Evolutionary conservation across 1,140 invertebrate genomes (phyloP).

Genomic region (Epicauta chinensis): DNA sequence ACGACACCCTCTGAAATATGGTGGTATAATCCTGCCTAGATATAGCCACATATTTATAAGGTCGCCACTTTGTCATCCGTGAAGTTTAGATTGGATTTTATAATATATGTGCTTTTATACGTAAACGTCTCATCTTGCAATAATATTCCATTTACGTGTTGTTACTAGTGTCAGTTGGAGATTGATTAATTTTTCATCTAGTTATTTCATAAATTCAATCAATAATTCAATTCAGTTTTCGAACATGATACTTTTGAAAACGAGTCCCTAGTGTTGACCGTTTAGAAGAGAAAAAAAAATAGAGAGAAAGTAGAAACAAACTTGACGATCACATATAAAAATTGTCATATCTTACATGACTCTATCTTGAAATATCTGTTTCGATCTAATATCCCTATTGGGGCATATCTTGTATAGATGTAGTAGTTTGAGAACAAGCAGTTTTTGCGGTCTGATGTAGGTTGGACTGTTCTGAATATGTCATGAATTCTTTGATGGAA

Average conservation of each 20-base stretch:
- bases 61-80: slow-evolving; percentile 41
- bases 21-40: slow-evolving; percentile 39
- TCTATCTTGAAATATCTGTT: slow-evolving; percentile 17
- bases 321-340: slow-evolving; percentile 1
- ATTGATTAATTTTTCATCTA: too few species aligned
- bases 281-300: too few species aligned
- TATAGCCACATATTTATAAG: slow-evolving; percentile 44
- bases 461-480: slow-evolving; percentile 19
- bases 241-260: too few species aligned
- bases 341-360: slow-evolving; percentile 19
- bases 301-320: too few species aligned
- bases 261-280: too few species aligned
- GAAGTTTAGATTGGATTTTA: slow-evolving; percentile 36
- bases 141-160: too few species aligned
- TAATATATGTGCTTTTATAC: slow-evolving; percentile 22
- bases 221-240: too few species aligned
- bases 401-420: slow-evolving; percentile 12
- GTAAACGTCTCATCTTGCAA: too few species aligned
- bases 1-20: slow-evolving; percentile 36
- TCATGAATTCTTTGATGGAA: slow-evolving; percentile 16
- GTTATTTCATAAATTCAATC: too few species aligned
- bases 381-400: slow-evolving; percentile 6
- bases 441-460: slow-evolving; percentile 7
- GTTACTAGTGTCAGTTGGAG: too few species aligned
- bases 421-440: background rate